These are phyloP conservation scores for Cacajao melanocephalus DNA, from an alignment of 2,797 vertebrate species.

Conservation along the genomic window DNA sequence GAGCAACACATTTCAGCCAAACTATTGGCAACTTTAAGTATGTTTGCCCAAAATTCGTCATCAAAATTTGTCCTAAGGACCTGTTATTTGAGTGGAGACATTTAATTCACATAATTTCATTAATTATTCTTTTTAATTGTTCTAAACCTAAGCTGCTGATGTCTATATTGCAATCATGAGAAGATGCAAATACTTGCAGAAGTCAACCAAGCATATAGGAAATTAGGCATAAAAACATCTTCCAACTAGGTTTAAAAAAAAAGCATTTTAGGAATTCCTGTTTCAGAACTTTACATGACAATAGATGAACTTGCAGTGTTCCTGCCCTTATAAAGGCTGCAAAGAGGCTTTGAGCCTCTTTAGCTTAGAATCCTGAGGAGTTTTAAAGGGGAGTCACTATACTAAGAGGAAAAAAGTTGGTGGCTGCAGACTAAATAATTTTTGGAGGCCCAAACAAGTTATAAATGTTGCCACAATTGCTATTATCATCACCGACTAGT, in stretches of 20 bases:
- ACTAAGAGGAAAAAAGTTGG: neutral
- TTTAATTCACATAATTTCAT: neutral
- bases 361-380: neutral
- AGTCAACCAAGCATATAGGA: neutral
- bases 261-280: neutral
- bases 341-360: neutral
- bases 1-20: neutral
- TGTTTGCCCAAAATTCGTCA: neutral
- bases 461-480: neutral
- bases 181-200: neutral
- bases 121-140: conserved; percentile 16
- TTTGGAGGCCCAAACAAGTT: neutral
- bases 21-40: neutral
- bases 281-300: neutral
- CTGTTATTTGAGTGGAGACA: neutral
- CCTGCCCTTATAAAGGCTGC: neutral
- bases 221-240: neutral
- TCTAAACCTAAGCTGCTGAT: neutral
- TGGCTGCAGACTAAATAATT: neutral
- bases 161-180: neutral
- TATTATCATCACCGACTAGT: neutral
- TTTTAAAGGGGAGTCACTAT: neutral
- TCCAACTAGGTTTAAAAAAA: neutral
- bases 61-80: neutral
- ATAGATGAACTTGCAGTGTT: neutral